A percentile compares a stretch with the other conserved stretches of the same genome.
Evolutionary conservation across 2,797 vertebrate species (phyloP).

Genomic region (Smutsia gigantea): DNA sequence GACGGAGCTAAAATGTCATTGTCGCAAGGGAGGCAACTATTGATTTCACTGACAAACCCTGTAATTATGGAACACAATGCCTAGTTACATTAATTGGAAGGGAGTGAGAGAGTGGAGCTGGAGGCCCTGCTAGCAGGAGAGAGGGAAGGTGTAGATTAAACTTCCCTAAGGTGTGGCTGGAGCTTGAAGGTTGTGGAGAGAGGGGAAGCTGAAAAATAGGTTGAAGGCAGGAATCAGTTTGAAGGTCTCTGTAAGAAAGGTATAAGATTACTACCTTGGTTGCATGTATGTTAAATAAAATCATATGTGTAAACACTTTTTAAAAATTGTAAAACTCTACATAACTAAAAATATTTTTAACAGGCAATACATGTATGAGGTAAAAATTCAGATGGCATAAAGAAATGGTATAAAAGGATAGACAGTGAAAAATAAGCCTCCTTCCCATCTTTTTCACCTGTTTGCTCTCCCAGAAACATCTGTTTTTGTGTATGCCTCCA

Average conservation of each 20-base stretch:
- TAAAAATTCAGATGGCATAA: conserved; percentile 4
- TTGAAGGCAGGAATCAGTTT: background rate
- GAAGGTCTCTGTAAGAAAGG: background rate
- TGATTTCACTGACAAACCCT: conserved; percentile 46
- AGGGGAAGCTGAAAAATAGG: background rate
- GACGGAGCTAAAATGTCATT: conserved; percentile 40
- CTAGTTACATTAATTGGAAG: conserved; percentile 78
- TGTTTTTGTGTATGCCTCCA: background rate
- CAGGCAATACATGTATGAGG: background rate
- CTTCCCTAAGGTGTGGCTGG: conserved; percentile 43
- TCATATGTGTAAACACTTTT: background rate
- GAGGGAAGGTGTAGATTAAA: background rate
- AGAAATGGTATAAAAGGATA: background rate
- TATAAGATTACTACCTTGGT: background rate
- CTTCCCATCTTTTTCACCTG: background rate
- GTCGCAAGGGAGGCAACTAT: conserved; percentile 64
- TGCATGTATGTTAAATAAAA: background rate
- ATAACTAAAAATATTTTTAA: conserved; percentile 4
- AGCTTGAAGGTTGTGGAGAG: background rate
- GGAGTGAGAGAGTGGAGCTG: conserved; percentile 45
- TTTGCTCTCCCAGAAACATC: background rate
- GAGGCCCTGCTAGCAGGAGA: conserved; percentile 35
- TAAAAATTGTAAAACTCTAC: background rate
- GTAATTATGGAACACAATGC: conserved; percentile 25
- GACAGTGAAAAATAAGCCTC: background rate